Evolutionary conservation across 1,140 invertebrate genomes (phyloP).

Genomic region (Zelostemma sp.): DNA sequence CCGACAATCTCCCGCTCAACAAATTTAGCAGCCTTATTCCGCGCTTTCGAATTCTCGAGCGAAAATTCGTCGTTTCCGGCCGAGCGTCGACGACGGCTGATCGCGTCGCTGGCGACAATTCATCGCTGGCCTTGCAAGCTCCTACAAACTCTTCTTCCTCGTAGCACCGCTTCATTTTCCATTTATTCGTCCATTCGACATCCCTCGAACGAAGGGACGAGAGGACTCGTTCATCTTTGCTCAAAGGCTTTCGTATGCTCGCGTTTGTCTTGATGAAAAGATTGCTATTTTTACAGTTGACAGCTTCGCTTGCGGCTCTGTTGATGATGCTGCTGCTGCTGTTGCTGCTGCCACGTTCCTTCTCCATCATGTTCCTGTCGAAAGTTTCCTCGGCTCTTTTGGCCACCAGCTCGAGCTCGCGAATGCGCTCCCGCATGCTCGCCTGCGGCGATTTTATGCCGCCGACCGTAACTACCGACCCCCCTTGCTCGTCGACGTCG

Average conservation of each 20-base stretch:
- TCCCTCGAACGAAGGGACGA: too few species aligned
- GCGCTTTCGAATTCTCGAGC: conserved; percentile 54
- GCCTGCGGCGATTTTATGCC: too few species aligned
- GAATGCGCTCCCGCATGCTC: conserved; percentile 36
- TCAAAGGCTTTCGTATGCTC: too few species aligned
- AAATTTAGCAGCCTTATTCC: conserved; percentile 62
- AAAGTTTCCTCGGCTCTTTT: conserved; percentile 53
- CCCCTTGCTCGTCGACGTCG: conserved; percentile 55
- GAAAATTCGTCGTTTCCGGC: conserved; percentile 52
- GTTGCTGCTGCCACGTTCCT: conserved; percentile 13
- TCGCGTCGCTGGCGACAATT: conserved; percentile 46
- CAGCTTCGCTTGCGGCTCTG: too few species aligned
- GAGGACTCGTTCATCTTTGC: too few species aligned
- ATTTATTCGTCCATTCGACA: not conserved
- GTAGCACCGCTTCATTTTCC: conserved; percentile 32
- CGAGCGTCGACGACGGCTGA: conserved; percentile 42
- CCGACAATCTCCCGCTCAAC: conserved; percentile 53
- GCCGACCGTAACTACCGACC: too few species aligned
- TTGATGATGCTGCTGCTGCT: too few species aligned
- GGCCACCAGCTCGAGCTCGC: conserved; percentile 52
- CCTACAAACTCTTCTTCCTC: conserved; percentile 37
- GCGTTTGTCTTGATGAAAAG: too few species aligned
- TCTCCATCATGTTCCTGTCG: conserved; percentile 23
- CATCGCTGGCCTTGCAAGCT: conserved; percentile 42
- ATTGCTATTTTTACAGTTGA: too few species aligned